phyloP scores from a whole-genome alignment of 2,888 invertebrate species.

The Cabera pusaria region DNA sequence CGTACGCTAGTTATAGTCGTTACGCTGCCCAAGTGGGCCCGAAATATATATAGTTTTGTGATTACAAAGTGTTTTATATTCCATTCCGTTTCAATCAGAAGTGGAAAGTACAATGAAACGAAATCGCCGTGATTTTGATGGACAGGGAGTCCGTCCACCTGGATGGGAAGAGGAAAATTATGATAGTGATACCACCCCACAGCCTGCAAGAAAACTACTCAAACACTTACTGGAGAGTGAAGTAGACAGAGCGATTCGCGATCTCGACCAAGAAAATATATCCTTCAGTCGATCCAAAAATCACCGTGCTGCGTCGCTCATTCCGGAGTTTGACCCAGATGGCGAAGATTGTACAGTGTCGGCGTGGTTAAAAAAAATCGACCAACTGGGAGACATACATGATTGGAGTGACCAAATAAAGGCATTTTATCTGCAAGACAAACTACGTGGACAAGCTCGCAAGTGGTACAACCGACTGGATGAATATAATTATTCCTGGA shows the following conservation, averaged over 20 bases:
- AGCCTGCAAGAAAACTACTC: too few species aligned
- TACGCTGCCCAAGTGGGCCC: too few species aligned
- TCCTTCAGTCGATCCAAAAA: background rate
- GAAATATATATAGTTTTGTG: too few species aligned
- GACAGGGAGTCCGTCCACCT: too few species aligned
- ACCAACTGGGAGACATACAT: conserved; percentile 16
- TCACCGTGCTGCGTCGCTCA: background rate
- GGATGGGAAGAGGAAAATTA: too few species aligned
- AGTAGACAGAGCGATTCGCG: background rate
- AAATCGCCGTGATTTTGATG: too few species aligned
- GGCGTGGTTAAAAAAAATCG: conserved; percentile 8
- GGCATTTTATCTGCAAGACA: conserved; percentile 32
- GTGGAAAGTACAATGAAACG: too few species aligned
- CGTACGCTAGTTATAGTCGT: too few species aligned
- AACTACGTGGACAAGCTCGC: conserved; percentile 33
- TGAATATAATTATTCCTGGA: conserved; percentile 35
- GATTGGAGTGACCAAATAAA: conserved; percentile 31
- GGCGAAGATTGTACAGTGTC: conserved; percentile 8
- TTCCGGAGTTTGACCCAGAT: conserved; percentile 13
- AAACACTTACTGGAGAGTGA: too few species aligned
- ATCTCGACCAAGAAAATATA: background rate
- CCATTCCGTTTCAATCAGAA: too few species aligned
- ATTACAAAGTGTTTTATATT: too few species aligned
- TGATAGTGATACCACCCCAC: too few species aligned
- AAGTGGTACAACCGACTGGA: conserved; percentile 35